Percentiles rank a stretch among this genome's conserved stretches.
Evolutionary conservation across 35 echinoderm and acorn worm species (phyloP).

Genomic region (Ptychodera flava): DNA sequence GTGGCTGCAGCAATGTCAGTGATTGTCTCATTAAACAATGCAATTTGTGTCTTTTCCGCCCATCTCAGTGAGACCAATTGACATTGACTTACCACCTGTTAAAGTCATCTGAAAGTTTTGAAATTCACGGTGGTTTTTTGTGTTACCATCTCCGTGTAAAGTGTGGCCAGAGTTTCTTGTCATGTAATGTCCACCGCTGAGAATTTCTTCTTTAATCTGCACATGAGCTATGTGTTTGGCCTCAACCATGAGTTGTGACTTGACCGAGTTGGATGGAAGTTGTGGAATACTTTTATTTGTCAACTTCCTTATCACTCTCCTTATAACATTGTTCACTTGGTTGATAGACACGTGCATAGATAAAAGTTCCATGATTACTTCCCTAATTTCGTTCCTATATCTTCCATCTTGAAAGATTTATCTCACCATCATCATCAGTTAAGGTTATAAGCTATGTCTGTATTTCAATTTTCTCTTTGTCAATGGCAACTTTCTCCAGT

Average conservation of each 20-base stretch:
- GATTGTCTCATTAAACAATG: conserved; percentile 6
- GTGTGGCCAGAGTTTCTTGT: conserved; percentile 4
- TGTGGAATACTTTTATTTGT: neutral
- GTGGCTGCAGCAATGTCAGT: neutral
- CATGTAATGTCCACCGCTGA: neutral
- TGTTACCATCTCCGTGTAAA: conserved; percentile 33
- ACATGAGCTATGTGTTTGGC: neutral
- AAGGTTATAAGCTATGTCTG: neutral
- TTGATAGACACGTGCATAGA: conserved; percentile 8
- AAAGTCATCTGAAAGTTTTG: neutral
- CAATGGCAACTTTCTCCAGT: neutral
- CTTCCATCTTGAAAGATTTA: conserved; percentile 22
- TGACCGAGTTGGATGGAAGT: neutral
- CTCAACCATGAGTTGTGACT: neutral
- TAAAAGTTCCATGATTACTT: conserved; percentile 14
- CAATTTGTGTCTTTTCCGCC: conserved; percentile 3
- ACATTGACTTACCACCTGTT: neutral
- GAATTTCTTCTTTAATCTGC: neutral
- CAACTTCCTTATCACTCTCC: neutral
- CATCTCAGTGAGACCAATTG: conserved; percentile 23
- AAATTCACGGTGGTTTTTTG: conserved; percentile 21
- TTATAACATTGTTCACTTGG: conserved; percentile 11
- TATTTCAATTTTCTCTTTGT: neutral
- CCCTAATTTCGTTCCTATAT: conserved; percentile 2
- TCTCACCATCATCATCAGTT: neutral